These are phyloP conservation scores for Ictidomys tridecemlineatus DNA, from an alignment of 2,113 vertebrate genomes.

Conservation along the genomic window DNA sequence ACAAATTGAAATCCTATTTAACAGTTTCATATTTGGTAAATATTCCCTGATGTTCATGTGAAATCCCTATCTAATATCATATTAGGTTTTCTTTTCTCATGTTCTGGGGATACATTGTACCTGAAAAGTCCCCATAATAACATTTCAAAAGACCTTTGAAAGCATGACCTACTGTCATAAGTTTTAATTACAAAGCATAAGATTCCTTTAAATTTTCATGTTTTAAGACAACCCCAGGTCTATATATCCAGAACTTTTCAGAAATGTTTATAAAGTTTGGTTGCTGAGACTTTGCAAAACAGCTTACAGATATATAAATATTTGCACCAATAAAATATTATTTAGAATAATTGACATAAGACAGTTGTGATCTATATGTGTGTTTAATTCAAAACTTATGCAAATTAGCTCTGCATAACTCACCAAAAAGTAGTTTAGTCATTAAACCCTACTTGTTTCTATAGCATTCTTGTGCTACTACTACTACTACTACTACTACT, in stretches of 20 bases:
- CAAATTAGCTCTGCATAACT: slow-evolving; percentile 2
- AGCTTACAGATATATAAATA: slow-evolving; percentile 16
- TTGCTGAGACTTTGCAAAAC: slow-evolving; percentile 42
- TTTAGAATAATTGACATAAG: slow-evolving; percentile 52
- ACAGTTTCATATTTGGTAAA: neutral
- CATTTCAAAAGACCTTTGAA: neutral
- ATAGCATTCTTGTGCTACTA: neutral
- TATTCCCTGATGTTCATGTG: neutral
- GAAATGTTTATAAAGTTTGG: slow-evolving; percentile 1
- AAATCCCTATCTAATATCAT: neutral
- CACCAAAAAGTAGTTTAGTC: slow-evolving; percentile 12
- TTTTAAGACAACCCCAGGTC: slow-evolving; percentile 20
- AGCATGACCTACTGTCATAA: neutral
- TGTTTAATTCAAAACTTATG: slow-evolving; percentile 60
- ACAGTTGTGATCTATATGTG: neutral
- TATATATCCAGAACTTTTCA: neutral
- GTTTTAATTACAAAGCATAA: neutral
- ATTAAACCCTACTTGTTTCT: slow-evolving; percentile 59
- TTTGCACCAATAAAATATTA: slow-evolving; percentile 11
- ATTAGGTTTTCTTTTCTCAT: neutral
- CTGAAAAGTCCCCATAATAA: neutral
- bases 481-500: too few species aligned
- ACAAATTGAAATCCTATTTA: neutral
- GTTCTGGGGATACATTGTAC: neutral
- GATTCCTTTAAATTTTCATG: neutral